phyloP scores from a whole-genome alignment of 37 sponge, comb jelly and placozoan species.

The Amphimedon queenslandica region DNA sequence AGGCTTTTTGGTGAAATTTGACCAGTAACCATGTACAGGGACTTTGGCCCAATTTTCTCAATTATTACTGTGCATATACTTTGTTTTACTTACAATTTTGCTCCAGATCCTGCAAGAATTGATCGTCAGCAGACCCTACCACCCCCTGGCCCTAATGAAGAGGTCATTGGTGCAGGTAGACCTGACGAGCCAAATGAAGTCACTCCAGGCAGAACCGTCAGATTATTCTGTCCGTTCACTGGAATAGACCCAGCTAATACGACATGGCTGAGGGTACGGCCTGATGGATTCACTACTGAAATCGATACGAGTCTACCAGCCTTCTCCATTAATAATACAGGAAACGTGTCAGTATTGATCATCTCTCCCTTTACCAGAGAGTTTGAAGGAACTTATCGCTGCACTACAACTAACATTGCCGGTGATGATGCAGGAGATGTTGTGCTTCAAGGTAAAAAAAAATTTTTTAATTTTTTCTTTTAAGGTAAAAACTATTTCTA shows the following conservation, averaged over 20 bases:
- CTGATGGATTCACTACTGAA: background rate
- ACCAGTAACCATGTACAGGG: no score
- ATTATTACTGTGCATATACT: background rate
- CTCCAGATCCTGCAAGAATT: slow-evolving; percentile 3
- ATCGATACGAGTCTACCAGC: background rate
- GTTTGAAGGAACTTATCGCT: slow-evolving; percentile 1
- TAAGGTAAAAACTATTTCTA: no score
- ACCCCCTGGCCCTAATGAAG: background rate
- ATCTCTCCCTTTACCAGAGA: background rate
- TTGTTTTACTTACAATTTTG: background rate
- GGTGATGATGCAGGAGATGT: background rate
- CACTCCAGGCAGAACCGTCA: background rate
- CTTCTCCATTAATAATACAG: background rate
- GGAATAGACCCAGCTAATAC: background rate
- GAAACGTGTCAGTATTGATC: background rate
- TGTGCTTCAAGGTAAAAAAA: background rate
- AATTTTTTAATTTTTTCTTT: no score
- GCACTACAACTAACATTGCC: background rate
- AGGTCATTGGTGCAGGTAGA: background rate
- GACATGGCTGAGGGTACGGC: background rate
- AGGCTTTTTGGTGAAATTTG: no score
- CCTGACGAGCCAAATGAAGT: background rate
- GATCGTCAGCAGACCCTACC: background rate
- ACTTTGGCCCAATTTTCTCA: background rate
- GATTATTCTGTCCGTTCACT: slow-evolving; percentile 4